phyloP scores from a whole-genome alignment of 1,140 invertebrate species.

The Drosophila melanogaster region Release_6_plus_ISO1_MT NC_004354.4:4573501-4574000 shows the following conservation, averaged over 20 bases:
- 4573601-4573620: too few species aligned
- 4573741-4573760: constrained; percentile 2
- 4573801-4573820: constrained; percentile 38
- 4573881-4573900: neutral
- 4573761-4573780: constrained; percentile 15
- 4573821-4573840: constrained; percentile 45
- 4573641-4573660: too few species aligned
- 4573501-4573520: neutral
- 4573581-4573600: too few species aligned
- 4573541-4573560: neutral
- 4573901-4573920: constrained; percentile 29
- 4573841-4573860: constrained; percentile 21
- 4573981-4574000: constrained; percentile 10
- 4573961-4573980: neutral
- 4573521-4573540: neutral
- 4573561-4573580: too few species aligned
- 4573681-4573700: neutral
- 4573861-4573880: constrained; percentile 9
- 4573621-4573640: too few species aligned
- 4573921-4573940: neutral
- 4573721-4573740: constrained; percentile 33
- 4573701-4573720: constrained; percentile 18
- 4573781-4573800: constrained; percentile 30
- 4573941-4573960: neutral
- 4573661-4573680: too few species aligned